These are phyloP conservation scores for Antrozous pallidus DNA, from an alignment of 2,797 vertebrate genomes.

Conservation along the genomic window DNA sequence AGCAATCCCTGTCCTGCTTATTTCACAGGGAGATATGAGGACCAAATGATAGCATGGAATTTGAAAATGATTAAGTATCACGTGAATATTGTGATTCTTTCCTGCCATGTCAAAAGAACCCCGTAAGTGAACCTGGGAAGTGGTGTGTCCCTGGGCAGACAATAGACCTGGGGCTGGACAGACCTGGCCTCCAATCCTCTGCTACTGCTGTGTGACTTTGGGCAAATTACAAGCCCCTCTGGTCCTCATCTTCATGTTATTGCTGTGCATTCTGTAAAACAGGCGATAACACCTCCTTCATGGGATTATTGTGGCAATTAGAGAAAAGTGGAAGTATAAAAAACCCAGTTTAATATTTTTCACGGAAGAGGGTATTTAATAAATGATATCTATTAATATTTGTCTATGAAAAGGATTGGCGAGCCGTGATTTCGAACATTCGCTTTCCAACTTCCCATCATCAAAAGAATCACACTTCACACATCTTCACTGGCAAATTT, in stretches of 20 bases:
- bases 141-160: background rate
- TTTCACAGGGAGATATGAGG: background rate
- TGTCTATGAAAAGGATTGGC: constrained; percentile 65
- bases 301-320: background rate
- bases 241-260: background rate
- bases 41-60: background rate
- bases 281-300: background rate
- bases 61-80: background rate
- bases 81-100: background rate
- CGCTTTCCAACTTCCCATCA: constrained; percentile 77
- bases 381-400: constrained; percentile 71
- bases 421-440: constrained; percentile 55
- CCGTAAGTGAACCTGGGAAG: background rate
- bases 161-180: background rate
- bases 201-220: background rate
- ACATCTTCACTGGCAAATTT: constrained; percentile 75
- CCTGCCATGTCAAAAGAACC: background rate
- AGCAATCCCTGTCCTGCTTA: background rate
- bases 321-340: background rate
- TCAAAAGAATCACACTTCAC: constrained; percentile 71
- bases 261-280: background rate
- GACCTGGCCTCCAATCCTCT: background rate
- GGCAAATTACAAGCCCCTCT: background rate
- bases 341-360: constrained; percentile 31
- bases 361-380: constrained; percentile 50